These are phyloP conservation scores for Neoascia interrupta DNA, from an alignment of 2,888 invertebrate genomes.

Conservation along the genomic window DNA sequence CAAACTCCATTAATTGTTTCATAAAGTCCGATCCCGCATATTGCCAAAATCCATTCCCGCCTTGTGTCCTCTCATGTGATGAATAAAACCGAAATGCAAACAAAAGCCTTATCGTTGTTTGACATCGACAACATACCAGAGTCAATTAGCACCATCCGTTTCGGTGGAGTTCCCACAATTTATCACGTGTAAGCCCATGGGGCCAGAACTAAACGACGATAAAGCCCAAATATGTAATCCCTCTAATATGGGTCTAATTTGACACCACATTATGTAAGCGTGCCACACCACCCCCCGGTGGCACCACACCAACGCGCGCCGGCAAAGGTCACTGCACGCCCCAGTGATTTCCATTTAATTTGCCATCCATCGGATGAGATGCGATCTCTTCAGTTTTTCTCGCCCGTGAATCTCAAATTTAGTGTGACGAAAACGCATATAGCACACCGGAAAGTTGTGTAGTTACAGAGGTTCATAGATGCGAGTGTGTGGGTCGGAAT, in stretches of 20 bases:
- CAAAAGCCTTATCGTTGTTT: constrained; percentile 35
- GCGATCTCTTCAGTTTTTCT: constrained; percentile 42
- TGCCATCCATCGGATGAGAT: constrained; percentile 43
- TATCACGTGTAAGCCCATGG: constrained; percentile 17
- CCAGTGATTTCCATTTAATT: constrained; percentile 60
- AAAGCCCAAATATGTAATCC: constrained; percentile 45
- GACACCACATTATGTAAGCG: constrained; percentile 54
- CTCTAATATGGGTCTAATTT: constrained; percentile 63
- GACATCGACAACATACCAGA: constrained; percentile 54
- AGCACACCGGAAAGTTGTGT: too few relatives aligned
- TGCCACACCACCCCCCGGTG: constrained; percentile 17
- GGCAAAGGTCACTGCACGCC: constrained; percentile 40
- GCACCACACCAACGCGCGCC: not conserved
- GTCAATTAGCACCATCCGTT: constrained; percentile 58
- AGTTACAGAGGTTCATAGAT: too few relatives aligned
- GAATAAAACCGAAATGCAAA: constrained; percentile 15
- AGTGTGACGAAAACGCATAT: constrained; percentile 57
- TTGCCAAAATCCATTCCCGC: too few relatives aligned
- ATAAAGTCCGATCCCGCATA: not conserved
- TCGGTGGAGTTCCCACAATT: constrained; percentile 42
- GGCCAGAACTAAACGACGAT: constrained; percentile 37
- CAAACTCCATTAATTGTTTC: too few relatives aligned
- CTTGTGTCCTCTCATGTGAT: too few relatives aligned
- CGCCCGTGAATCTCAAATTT: constrained; percentile 61
- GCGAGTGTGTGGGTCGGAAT: too few relatives aligned